A percentile compares a stretch with the other conserved stretches of the same genome.
Evolutionary conservation across 1,140 invertebrate genomes (phyloP).

Genomic region (Archivesica marissinica): DNA sequence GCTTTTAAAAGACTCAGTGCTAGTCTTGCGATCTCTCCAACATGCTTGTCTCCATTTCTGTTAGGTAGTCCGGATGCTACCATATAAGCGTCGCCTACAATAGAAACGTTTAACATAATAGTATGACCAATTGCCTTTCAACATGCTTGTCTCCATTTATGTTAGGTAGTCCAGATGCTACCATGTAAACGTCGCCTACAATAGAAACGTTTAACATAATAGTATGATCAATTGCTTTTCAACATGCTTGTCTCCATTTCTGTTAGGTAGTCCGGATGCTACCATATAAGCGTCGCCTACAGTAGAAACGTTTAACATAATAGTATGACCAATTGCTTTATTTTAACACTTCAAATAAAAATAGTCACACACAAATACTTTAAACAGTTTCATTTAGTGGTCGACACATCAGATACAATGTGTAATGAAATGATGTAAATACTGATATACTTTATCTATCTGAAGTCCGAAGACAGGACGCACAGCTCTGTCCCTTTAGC

Average conservation of each 20-base stretch:
- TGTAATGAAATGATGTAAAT: no score
- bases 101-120: slow-evolving; percentile 64
- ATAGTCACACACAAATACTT: no score
- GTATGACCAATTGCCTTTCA: no score
- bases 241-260: slow-evolving; percentile 84
- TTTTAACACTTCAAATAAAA: no score
- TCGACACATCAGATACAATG: no score
- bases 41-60: slow-evolving; percentile 91
- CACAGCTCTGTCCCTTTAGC: no score
- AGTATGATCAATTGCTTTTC: neutral
- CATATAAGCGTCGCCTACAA: slow-evolving; percentile 98
- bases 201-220: neutral
- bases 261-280: slow-evolving; percentile 69
- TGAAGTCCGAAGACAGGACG: no score
- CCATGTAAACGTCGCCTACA: neutral
- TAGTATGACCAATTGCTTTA: no score
- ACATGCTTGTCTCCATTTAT: neutral
- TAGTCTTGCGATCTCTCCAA: slow-evolving; percentile 94
- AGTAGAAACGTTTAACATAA: no score
- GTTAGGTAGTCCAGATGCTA: neutral
- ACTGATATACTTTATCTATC: no score
- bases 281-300: slow-evolving; percentile 92
- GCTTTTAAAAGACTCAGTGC: slow-evolving; percentile 93
- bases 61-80: slow-evolving; percentile 95
- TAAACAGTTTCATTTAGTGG: no score